Evolutionary conservation across 2,797 vertebrate genomes (phyloP).

Genomic region (Chelon auratus): DNA sequence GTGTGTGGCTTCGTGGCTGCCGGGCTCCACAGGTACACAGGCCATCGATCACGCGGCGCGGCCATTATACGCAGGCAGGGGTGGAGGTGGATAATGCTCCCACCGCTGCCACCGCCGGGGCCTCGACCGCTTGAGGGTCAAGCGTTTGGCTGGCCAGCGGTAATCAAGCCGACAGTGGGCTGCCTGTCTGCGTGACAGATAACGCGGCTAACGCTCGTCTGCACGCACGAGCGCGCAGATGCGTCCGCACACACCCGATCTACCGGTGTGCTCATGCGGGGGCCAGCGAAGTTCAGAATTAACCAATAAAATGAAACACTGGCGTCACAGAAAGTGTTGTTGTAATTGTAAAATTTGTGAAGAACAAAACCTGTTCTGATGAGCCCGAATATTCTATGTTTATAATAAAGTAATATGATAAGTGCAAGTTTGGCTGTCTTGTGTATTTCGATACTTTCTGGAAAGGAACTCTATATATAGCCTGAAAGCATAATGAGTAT

Average conservation of each 20-base stretch:
- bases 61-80: conserved; percentile 80
- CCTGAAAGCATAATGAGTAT: conserved; percentile 8
- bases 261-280: conserved; percentile 1
- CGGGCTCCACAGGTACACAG: conserved; percentile 76
- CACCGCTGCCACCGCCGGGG: conserved; percentile 74
- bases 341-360: neutral
- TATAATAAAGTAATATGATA: conserved; percentile 2
- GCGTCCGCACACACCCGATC: conserved; percentile 10
- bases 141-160: conserved; percentile 75
- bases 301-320: neutral
- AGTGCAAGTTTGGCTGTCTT: neutral
- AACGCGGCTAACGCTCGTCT: conserved; percentile 57
- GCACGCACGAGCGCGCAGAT: conserved; percentile 50
- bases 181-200: conserved; percentile 79
- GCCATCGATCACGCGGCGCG: conserved; percentile 78
- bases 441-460: conserved; percentile 27
- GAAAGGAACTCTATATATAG: neutral
- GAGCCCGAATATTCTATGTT: neutral
- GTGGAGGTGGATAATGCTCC: conserved; percentile 78
- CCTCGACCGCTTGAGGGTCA: conserved; percentile 75
- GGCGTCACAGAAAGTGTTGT: neutral
- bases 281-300: neutral
- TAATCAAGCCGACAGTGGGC: conserved; percentile 77
- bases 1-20: conserved; percentile 56
- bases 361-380: neutral